phyloP scores from a whole-genome alignment of 2,888 invertebrate genomes.

The Azorinus chamasolen region DNA sequence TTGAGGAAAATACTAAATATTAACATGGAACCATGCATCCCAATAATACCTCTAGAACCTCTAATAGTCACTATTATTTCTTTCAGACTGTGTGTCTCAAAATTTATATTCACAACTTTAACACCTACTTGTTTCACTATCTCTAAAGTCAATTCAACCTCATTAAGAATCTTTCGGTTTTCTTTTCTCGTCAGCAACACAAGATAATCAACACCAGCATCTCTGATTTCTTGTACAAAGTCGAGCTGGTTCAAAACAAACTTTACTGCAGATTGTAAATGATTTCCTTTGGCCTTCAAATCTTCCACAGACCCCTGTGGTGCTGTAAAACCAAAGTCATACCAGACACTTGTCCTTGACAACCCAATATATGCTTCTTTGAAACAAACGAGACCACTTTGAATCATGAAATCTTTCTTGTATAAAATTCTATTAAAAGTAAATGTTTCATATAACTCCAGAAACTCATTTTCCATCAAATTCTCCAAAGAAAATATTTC shows the following conservation, averaged over 20 bases:
- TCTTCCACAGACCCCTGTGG: constrained; percentile 86
- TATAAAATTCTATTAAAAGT: constrained; percentile 75
- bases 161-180: constrained; percentile 87
- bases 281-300: constrained; percentile 61
- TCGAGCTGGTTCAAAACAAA: constrained; percentile 63
- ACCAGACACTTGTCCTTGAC: constrained; percentile 86
- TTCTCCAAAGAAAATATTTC: constrained; percentile 84
- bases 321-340: constrained; percentile 87
- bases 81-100: constrained; percentile 77
- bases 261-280: constrained; percentile 61
- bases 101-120: constrained; percentile 77
- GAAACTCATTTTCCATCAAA: constrained; percentile 75
- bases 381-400: constrained; percentile 84
- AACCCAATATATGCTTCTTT: constrained; percentile 85
- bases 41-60: constrained; percentile 82
- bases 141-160: constrained; percentile 83
- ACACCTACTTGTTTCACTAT: constrained; percentile 73
- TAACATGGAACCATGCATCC: constrained; percentile 87
- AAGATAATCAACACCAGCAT: constrained; percentile 60
- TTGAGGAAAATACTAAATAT: constrained; percentile 86
- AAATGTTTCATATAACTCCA: constrained; percentile 84
- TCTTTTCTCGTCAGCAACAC: constrained; percentile 84
- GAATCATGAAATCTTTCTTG: constrained; percentile 60
- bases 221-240: not conserved
- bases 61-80: constrained; percentile 79